phyloP scores from a whole-genome alignment of 64 coral and sea anemone genomes.

The Acropora yongei region DNA sequence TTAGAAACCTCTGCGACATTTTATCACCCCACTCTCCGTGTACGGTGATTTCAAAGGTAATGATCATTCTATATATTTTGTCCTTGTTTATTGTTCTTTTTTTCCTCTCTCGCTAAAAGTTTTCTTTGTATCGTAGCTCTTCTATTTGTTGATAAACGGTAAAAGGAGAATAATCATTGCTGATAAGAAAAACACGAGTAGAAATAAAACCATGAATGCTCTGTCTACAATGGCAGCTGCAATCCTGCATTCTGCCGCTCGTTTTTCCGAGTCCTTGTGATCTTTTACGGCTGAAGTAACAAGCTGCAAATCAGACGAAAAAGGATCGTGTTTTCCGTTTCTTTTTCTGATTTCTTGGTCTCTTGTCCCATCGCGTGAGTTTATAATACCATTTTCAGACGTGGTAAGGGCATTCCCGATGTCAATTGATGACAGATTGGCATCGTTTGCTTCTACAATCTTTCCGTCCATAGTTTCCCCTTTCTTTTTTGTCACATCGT shows the following conservation, averaged over 20 bases:
- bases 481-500: background rate
- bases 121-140: background rate
- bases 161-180: conserved; percentile 67
- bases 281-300: conserved; percentile 54
- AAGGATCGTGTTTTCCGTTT: background rate
- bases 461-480: background rate
- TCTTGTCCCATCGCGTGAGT: background rate
- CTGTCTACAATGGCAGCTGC: conserved; percentile 86
- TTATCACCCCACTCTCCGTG: too few relatives aligned
- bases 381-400: background rate
- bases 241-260: conserved; percentile 47
- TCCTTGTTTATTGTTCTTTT: too few relatives aligned
- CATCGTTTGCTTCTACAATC: background rate
- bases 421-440: background rate
- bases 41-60: too few relatives aligned
- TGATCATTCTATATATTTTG: too few relatives aligned
- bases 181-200: conserved; percentile 66
- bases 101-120: too few relatives aligned
- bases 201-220: conserved; percentile 81
- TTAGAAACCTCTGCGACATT: too few relatives aligned
- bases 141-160: conserved; percentile 9
- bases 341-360: conserved; percentile 15
- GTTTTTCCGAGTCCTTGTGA: conserved; percentile 44
- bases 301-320: conserved; percentile 39
- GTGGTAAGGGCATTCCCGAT: background rate